A percentile compares a stretch with the other conserved stretches of the same genome.
Evolutionary conservation across 2,113 vertebrate genomes (phyloP).

Genomic region (Hymenochirus boettgeri): DNA sequence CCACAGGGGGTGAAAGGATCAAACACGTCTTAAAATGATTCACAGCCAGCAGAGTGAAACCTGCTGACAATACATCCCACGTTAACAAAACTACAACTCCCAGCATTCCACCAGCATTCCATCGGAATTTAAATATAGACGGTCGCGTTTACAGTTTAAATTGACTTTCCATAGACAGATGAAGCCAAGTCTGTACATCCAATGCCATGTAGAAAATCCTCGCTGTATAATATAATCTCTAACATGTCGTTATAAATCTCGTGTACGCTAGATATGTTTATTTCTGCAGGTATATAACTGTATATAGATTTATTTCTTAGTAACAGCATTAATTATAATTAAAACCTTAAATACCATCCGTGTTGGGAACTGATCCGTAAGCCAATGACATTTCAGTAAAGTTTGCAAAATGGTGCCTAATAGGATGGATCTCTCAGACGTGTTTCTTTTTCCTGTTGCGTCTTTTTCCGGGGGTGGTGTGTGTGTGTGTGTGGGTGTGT

Average conservation of each 20-base stretch:
- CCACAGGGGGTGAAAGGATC: no score
- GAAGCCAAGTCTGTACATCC: conserved; percentile 20
- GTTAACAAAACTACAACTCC: no score
- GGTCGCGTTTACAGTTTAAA: no score
- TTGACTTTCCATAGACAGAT: no score
- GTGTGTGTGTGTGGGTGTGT: conserved; percentile 50
- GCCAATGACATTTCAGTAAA: conserved; percentile 54
- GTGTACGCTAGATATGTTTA: conserved; percentile 29
- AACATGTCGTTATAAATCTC: conserved; percentile 21
- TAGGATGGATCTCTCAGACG: no score
- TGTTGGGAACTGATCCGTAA: conserved; percentile 55
- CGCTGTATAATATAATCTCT: conserved; percentile 19
- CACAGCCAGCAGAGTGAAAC: no score
- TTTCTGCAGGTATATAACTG: conserved; percentile 19
- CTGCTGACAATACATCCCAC: no score
- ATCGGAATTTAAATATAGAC: no score
- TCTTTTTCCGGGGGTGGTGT: conserved; percentile 55
- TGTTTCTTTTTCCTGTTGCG: background rate
- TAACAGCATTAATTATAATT: conserved; percentile 14
- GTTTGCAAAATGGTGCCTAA: background rate
- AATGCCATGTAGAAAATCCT: conserved; percentile 19
- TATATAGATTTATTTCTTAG: conserved; percentile 13
- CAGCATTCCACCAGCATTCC: no score
- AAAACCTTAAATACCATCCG: conserved; percentile 11
- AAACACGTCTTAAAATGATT: no score